These are phyloP conservation scores for Palloptera scutellata DNA, from an alignment of 2,888 invertebrate genomes.

Conservation along the genomic window DNA sequence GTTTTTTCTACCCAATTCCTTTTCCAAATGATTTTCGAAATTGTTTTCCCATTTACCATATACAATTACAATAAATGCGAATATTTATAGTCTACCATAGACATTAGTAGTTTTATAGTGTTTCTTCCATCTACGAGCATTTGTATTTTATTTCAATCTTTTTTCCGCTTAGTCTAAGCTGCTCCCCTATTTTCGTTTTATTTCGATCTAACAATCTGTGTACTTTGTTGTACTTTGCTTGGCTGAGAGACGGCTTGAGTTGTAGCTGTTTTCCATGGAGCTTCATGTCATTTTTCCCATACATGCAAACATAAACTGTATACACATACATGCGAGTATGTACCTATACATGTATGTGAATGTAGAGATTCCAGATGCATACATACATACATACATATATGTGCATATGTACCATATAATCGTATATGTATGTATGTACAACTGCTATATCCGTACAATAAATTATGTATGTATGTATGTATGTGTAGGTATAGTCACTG, in stretches of 20 bases:
- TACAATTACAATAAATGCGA: slow-evolving; percentile 15
- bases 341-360: background rate
- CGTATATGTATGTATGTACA: background rate
- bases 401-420: background rate
- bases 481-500: slow-evolving; percentile 7
- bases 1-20: slow-evolving; percentile 23
- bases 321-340: background rate
- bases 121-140: background rate
- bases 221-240: background rate
- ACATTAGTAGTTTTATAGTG: background rate
- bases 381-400: too few species aligned
- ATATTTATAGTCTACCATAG: background rate
- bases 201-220: slow-evolving; percentile 15
- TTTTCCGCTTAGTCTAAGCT: slow-evolving; percentile 41
- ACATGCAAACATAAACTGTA: too few species aligned
- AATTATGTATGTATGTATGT: slow-evolving; percentile 3
- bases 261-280: too few species aligned
- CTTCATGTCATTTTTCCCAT: slow-evolving; percentile 6
- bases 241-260: too few species aligned
- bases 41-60: slow-evolving; percentile 31
- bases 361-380: too few species aligned
- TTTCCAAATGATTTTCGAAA: slow-evolving; percentile 31
- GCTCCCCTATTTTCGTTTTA: slow-evolving; percentile 28
- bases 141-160: slow-evolving; percentile 17
- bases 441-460: background rate